Evolutionary conservation across 2,888 invertebrate genomes (phyloP).

Genomic region (Thymelicus lineola): DNA sequence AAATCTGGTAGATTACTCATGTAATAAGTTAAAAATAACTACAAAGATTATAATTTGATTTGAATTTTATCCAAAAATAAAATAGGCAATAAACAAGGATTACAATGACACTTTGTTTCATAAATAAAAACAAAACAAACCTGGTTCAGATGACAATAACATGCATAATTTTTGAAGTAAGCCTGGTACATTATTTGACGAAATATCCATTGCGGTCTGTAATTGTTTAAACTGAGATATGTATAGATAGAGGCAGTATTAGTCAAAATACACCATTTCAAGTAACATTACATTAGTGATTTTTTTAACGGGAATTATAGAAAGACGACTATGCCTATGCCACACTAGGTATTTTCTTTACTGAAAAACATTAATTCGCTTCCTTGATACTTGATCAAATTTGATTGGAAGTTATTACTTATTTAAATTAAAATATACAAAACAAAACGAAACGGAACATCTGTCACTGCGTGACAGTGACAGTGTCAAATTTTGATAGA

Average conservation of each 20-base stretch:
- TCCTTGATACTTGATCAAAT: neutral
- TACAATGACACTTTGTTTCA: conserved; percentile 44
- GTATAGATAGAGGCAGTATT: neutral
- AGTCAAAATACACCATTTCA: too few relatives aligned
- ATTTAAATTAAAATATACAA: too few relatives aligned
- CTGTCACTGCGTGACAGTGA: too few relatives aligned
- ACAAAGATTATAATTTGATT: conserved; percentile 40
- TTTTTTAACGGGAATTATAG: neutral
- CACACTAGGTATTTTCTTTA: too few relatives aligned
- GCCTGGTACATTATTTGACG: conserved; percentile 61
- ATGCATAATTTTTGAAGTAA: conserved; percentile 75
- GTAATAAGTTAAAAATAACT: conserved; percentile 36
- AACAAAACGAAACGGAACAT: too few relatives aligned
- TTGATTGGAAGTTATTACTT: neutral
- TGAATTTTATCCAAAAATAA: conserved; percentile 14
- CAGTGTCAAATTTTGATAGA: too few relatives aligned
- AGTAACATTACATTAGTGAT: neutral
- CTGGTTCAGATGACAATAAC: conserved; percentile 73
- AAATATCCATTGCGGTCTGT: conserved; percentile 56
- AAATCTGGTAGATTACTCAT: conserved; percentile 60
- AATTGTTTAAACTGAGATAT: neutral
- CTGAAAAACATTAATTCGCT: neutral
- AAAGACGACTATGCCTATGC: neutral
- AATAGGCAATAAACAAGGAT: conserved; percentile 37
- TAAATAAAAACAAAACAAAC: conserved; percentile 57